Percentiles rank a stretch among this genome's conserved stretches.
Evolutionary conservation across 2,797 vertebrate genomes (phyloP).

Genomic region (Phalloptychus januarius): DNA sequence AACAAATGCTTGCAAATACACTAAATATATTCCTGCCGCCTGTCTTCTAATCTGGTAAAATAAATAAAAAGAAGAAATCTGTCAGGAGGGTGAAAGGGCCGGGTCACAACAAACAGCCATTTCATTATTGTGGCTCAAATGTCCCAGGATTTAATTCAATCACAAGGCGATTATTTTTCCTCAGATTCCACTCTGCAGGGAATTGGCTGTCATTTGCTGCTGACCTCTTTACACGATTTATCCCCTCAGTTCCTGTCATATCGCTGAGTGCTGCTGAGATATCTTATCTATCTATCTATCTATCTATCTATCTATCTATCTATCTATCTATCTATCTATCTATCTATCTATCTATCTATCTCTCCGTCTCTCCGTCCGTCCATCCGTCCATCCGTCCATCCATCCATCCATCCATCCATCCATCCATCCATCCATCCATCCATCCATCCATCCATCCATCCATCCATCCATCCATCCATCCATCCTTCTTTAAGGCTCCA

Average conservation of each 20-base stretch:
- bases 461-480: neutral
- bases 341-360: neutral
- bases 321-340: conserved; percentile 3
- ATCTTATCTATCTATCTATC: conserved; percentile 57
- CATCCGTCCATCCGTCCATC: conserved; percentile 7
- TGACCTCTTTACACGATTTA: conserved; percentile 75
- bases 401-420: neutral
- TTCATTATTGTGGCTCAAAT: conserved; percentile 80
- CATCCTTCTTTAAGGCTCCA: conserved; percentile 69
- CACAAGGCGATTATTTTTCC: conserved; percentile 75
- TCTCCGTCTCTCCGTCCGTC: neutral
- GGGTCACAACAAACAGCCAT: conserved; percentile 78
- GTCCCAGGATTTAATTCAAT: conserved; percentile 78
- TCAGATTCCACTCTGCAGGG: conserved; percentile 70
- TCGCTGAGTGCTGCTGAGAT: conserved; percentile 71
- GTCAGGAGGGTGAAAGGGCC: conserved; percentile 61
- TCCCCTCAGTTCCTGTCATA: conserved; percentile 69
- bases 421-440: neutral
- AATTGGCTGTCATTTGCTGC: conserved; percentile 66
- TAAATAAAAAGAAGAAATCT: conserved; percentile 24
- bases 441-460: neutral
- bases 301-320: neutral
- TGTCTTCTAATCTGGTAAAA: conserved; percentile 74
- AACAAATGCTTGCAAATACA: conserved; percentile 67
- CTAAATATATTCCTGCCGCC: conserved; percentile 66